phyloP scores from a whole-genome alignment of 2,797 vertebrate species.

The Xenopus petersii region DNA sequence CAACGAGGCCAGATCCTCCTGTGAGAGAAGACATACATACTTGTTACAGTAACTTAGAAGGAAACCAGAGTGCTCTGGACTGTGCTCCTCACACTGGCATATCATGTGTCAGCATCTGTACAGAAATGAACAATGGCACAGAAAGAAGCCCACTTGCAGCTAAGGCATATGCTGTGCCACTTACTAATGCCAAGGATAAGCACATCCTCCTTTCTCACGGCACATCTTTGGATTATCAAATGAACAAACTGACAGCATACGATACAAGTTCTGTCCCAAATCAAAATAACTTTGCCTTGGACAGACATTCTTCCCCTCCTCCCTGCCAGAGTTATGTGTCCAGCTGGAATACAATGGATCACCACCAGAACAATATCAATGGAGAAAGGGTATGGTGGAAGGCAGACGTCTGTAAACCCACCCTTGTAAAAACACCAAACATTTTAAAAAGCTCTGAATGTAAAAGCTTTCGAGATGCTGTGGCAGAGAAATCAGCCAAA shows the following conservation, averaged over 20 bases:
- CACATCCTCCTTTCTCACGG: neutral
- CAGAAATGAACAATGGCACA: slow-evolving; percentile 41
- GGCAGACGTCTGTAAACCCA: slow-evolving; percentile 24
- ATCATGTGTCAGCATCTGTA: slow-evolving; percentile 32
- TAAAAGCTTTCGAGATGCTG: slow-evolving; percentile 27
- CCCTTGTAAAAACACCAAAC: slow-evolving; percentile 3
- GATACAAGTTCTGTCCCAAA: slow-evolving; percentile 7
- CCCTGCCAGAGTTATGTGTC: slow-evolving; percentile 24
- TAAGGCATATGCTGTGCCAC: slow-evolving; percentile 5
- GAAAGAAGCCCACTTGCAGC: slow-evolving; percentile 10
- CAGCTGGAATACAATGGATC: slow-evolving; percentile 34
- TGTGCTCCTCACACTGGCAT: slow-evolving; percentile 9
- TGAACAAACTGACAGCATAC: neutral
- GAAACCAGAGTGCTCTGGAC: neutral
- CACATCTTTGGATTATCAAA: neutral
- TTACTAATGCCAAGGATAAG: slow-evolving; percentile 5
- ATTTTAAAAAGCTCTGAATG: slow-evolving; percentile 23
- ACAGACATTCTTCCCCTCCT: neutral
- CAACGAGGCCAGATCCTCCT: slow-evolving; percentile 31
- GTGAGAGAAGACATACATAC: slow-evolving; percentile 36
- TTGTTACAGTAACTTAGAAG: slow-evolving; percentile 2
- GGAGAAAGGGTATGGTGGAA: slow-evolving; percentile 36
- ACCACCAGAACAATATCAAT: neutral
- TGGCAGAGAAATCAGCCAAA: slow-evolving; percentile 27
- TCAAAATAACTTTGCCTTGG: slow-evolving; percentile 3